These are phyloP conservation scores for Halocynthia aurantium DNA, from an alignment of 23 tunicate species.

Conservation along the genomic window DNA sequence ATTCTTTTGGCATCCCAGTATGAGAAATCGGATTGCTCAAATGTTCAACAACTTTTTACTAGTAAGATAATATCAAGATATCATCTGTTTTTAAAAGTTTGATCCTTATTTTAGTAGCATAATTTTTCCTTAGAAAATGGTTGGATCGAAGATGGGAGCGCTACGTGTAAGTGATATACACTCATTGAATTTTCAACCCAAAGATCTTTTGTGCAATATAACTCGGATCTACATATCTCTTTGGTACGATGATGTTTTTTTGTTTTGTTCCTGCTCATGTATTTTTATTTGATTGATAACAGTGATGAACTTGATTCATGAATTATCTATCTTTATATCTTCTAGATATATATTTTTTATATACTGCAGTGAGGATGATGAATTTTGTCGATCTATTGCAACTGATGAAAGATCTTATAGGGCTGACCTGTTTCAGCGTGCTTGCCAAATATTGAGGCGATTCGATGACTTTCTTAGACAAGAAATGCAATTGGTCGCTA, in stretches of 20 bases:
- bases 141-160: constrained; percentile 32
- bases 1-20: constrained; percentile 25
- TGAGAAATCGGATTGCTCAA: constrained; percentile 42
- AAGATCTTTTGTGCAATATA: constrained; percentile 21
- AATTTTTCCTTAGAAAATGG: constrained; percentile 10
- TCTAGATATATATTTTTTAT: not conserved
- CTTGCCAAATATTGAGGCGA: constrained; percentile 21
- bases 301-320: too few species aligned
- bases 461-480: constrained; percentile 1
- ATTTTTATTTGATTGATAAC: too few species aligned
- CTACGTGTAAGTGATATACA: constrained; percentile 28
- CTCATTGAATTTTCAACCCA: constrained; percentile 34
- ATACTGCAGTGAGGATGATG: not conserved
- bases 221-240: constrained; percentile 18
- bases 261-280: too few species aligned
- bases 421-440: constrained; percentile 26
- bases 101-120: too few species aligned
- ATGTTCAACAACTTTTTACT: constrained; percentile 44
- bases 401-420: constrained; percentile 31
- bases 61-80: not conserved
- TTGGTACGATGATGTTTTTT: not conserved
- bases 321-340: too few species aligned
- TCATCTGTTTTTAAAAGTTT: not conserved
- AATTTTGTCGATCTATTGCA: constrained; percentile 34
- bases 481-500: constrained; percentile 3